Percentiles rank a stretch among this genome's conserved stretches.
Evolutionary conservation across 2,113 vertebrate genomes (phyloP).

Genomic region (Cavia aperea): DNA sequence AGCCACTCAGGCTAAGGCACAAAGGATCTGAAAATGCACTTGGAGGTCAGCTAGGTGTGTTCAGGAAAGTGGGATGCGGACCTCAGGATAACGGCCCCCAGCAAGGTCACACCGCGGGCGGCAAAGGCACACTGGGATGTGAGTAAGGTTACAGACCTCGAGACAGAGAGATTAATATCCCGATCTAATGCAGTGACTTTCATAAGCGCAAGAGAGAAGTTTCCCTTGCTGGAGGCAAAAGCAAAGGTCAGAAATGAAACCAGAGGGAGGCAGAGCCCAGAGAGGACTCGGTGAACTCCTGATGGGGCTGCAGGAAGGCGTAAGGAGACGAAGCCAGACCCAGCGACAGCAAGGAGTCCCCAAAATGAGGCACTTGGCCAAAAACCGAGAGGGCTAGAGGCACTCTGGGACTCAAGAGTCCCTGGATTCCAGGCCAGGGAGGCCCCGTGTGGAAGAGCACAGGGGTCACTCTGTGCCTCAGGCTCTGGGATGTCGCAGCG

Average conservation of each 20-base stretch:
- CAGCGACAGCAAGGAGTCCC: neutral
- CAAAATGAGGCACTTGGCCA: neutral
- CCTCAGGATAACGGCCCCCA: neutral
- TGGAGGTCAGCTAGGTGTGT: neutral
- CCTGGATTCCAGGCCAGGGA: neutral
- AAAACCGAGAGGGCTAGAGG: no score
- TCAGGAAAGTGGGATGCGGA: neutral
- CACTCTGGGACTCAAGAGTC: neutral
- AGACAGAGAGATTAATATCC: neutral
- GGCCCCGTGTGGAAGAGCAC: neutral
- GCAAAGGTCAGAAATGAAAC: neutral
- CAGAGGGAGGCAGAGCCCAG: neutral
- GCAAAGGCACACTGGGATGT: neutral
- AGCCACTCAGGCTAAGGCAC: neutral
- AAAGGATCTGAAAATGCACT: neutral
- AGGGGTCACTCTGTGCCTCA: neutral
- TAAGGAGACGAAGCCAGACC: fast-evolving
- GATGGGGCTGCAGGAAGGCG: neutral
- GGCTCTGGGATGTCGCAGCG: neutral
- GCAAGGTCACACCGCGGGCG: neutral
- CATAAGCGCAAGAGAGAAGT: neutral
- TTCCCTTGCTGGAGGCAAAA: neutral
- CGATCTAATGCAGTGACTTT: neutral
- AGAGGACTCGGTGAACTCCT: no score
- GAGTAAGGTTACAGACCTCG: neutral